phyloP scores from a whole-genome alignment of 2,888 invertebrate genomes.

The Eucera pruinosa region DNA sequence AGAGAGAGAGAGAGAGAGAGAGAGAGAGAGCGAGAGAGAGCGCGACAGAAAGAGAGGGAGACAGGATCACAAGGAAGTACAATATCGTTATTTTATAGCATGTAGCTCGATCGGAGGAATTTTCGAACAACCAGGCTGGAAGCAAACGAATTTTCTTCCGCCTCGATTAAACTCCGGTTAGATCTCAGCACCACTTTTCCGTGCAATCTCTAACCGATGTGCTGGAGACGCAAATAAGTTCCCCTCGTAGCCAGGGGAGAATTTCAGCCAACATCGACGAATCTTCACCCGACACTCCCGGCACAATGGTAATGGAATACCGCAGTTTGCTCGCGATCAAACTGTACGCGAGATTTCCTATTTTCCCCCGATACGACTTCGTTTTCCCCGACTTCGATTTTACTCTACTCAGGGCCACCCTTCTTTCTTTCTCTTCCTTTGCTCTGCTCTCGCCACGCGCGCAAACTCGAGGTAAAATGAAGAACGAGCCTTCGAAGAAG shows the following conservation, averaged over 20 bases:
- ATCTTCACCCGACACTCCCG: not conserved
- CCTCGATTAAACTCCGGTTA: conserved; percentile 34
- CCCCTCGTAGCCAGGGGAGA: conserved; percentile 1
- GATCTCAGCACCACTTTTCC: not conserved
- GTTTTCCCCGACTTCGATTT: not conserved
- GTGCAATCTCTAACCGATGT: conserved; percentile 22
- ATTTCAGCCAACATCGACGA: conserved; percentile 18
- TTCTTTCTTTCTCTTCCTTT: not conserved
- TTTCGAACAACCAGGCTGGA: not conserved
- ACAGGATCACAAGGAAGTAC: too few species aligned
- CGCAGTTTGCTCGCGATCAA: conserved; percentile 39
- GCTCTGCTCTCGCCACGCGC: not conserved
- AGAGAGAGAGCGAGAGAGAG: not conserved
- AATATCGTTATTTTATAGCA: too few species aligned
- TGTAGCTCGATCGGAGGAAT: not conserved
- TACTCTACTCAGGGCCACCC: not conserved
- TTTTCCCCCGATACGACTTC: conserved; percentile 40
- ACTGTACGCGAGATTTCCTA: conserved; percentile 37
- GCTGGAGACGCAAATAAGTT: conserved; percentile 30
- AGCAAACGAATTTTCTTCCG: conserved; percentile 33
- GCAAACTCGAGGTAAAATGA: conserved; percentile 16
- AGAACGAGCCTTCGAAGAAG: not conserved
- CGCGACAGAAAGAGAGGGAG: too few species aligned
- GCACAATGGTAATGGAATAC: conserved; percentile 42
- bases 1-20: too few species aligned